Percentiles rank a stretch among this genome's conserved stretches.
phyloP scores from a whole-genome alignment of 2,797 vertebrate species.

The Austrolebias charrua region DNA sequence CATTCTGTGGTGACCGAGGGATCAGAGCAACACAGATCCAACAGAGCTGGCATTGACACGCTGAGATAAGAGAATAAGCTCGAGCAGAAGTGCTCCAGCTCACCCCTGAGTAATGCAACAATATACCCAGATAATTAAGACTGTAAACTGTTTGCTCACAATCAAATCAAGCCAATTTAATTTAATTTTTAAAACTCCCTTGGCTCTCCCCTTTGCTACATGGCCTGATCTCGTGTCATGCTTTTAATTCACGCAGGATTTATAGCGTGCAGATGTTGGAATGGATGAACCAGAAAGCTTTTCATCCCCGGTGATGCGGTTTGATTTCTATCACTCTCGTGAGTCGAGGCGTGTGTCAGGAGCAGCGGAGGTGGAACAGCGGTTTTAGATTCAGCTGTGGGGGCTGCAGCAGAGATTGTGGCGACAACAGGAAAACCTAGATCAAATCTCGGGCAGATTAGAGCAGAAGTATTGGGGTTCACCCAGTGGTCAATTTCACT shows the following conservation, averaged over 20 bases:
- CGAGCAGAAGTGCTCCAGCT: slow-evolving; percentile 17
- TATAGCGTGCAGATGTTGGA: slow-evolving; percentile 5
- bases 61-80: slow-evolving; percentile 33
- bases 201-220: not conserved
- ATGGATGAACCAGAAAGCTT: slow-evolving; percentile 35
- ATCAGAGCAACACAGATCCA: slow-evolving; percentile 15
- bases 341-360: slow-evolving; percentile 32
- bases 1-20: slow-evolving; percentile 16
- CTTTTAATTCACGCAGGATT: slow-evolving; percentile 20
- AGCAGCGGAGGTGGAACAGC: slow-evolving; percentile 39
- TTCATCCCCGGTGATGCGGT: slow-evolving; percentile 34
- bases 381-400: slow-evolving; percentile 35
- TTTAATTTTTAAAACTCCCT: slow-evolving; percentile 29
- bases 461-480: slow-evolving; percentile 62
- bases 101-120: slow-evolving; percentile 42
- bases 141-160: slow-evolving; percentile 53
- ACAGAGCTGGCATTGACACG: slow-evolving; percentile 18
- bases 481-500: slow-evolving; percentile 56
- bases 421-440: slow-evolving; percentile 43
- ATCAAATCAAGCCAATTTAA: slow-evolving; percentile 58
- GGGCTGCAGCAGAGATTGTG: slow-evolving; percentile 21
- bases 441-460: slow-evolving; percentile 68
- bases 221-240: slow-evolving; percentile 22
- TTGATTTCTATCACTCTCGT: slow-evolving; percentile 44
- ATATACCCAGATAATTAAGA: slow-evolving; percentile 53